phyloP scores from a whole-genome alignment of 2,888 invertebrate genomes.

The Octodonta nipae region DNA sequence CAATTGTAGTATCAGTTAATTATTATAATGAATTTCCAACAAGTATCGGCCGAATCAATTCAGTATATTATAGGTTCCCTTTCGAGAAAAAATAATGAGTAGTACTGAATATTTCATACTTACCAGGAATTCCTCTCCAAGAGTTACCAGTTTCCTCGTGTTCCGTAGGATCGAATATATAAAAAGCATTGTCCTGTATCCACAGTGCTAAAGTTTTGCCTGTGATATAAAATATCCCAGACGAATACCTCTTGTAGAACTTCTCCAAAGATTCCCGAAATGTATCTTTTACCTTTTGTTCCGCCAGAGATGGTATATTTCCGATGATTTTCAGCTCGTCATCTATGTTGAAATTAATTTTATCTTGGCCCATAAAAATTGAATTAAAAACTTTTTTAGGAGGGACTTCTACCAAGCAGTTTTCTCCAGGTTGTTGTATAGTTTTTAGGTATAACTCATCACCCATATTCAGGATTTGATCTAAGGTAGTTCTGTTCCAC shows the following conservation, averaged over 20 bases:
- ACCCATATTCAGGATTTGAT: constrained; percentile 41
- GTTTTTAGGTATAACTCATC: constrained; percentile 37
- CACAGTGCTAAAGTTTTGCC: constrained; percentile 26
- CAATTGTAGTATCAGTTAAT: no score
- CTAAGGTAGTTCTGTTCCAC: constrained; percentile 46
- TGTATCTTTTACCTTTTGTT: constrained; percentile 14
- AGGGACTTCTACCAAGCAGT: constrained; percentile 16
- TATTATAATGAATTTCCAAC: no score
- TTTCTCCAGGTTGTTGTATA: constrained; percentile 16
- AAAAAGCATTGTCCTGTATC: constrained; percentile 17
- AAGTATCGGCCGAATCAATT: no score
- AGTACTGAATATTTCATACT: neutral
- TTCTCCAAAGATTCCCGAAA: constrained; percentile 14
- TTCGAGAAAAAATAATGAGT: constrained; percentile 1
- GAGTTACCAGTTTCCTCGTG: constrained; percentile 24
- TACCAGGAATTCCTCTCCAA: constrained; percentile 19
- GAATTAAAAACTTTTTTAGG: constrained; percentile 23
- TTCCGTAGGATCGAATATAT: constrained; percentile 28
- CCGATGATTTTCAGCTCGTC: constrained; percentile 15
- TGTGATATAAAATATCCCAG: constrained; percentile 23
- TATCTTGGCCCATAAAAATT: constrained; percentile 21
- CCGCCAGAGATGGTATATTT: constrained; percentile 11
- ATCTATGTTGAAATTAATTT: constrained; percentile 24
- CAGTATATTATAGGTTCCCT: neutral
- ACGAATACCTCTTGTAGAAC: constrained; percentile 22